These are phyloP conservation scores for Lamellibrachia luymesi DNA, from an alignment of 1,140 invertebrate species.

Conservation along the genomic window DNA sequence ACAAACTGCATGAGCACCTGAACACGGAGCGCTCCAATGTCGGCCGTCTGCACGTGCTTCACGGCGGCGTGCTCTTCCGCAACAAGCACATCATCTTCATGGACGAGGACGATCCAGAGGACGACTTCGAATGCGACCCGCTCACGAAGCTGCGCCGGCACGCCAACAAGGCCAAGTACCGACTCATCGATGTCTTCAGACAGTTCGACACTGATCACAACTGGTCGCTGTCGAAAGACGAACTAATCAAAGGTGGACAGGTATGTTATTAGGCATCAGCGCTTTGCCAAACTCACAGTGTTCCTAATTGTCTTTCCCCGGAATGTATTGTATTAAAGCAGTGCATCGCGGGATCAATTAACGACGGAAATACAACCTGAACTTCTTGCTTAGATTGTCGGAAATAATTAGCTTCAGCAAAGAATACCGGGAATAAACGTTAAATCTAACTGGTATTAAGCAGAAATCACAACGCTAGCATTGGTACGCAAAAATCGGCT, in stretches of 20 bases:
- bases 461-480: too few species aligned
- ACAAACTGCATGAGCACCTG: constrained; percentile 46
- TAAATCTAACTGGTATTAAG: too few species aligned
- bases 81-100: constrained; percentile 16
- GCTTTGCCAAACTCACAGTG: constrained; percentile 24
- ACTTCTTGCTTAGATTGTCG: too few species aligned
- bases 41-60: neutral
- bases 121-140: constrained; percentile 41
- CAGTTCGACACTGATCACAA: constrained; percentile 48
- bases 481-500: too few species aligned
- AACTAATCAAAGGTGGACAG: constrained; percentile 32
- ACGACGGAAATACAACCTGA: too few species aligned
- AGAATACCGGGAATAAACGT: too few species aligned
- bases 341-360: too few species aligned
- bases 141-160: constrained; percentile 49
- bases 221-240: constrained; percentile 42
- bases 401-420: too few species aligned
- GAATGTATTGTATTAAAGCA: too few species aligned
- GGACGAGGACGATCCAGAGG: constrained; percentile 31
- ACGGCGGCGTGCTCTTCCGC: constrained; percentile 11
- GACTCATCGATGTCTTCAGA: constrained; percentile 49
- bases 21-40: constrained; percentile 65
- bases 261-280: constrained; percentile 38
- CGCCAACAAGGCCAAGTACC: constrained; percentile 40
- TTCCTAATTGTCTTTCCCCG: too few species aligned